Conservation (phyloP, 1,140 invertebrate genomes). For the Phocides pigmalion region DNA sequence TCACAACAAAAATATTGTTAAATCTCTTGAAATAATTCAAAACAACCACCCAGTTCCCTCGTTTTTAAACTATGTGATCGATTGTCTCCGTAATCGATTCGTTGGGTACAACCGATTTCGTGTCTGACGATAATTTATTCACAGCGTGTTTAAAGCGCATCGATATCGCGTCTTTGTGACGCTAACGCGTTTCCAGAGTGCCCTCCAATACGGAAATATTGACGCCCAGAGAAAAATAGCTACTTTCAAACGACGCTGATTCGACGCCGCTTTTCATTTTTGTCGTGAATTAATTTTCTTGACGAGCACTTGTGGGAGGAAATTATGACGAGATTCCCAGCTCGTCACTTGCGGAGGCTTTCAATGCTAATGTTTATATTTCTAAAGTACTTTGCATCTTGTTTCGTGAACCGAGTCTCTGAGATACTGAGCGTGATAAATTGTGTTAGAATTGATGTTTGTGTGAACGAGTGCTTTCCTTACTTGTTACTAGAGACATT, state of each 20-base stretch:
- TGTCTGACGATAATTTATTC: slow-evolving; percentile 63
- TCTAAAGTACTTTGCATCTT: slow-evolving; percentile 46
- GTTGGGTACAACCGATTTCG: slow-evolving; percentile 49
- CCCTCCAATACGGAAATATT: slow-evolving; percentile 50
- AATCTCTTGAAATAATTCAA: slow-evolving; percentile 23
- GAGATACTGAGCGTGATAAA: slow-evolving; percentile 6
- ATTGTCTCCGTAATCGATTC: slow-evolving; percentile 59
- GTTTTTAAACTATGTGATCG: slow-evolving; percentile 50
- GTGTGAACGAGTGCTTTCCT: not conserved
- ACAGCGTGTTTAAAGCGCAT: slow-evolving; percentile 54
- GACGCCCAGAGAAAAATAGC: slow-evolving; percentile 57
- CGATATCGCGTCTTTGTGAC: slow-evolving; percentile 58
- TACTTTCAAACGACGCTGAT: slow-evolving; percentile 51
- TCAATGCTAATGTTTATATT: slow-evolving; percentile 51
- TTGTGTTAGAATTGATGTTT: slow-evolving; percentile 9
- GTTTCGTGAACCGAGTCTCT: slow-evolving; percentile 29
- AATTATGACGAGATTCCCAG: slow-evolving; percentile 51
- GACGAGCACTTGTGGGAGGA: slow-evolving; percentile 46
- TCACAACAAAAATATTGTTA: slow-evolving; percentile 14
- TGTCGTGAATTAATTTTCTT: slow-evolving; percentile 65
- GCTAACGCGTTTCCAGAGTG: slow-evolving; percentile 48
- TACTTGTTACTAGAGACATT: not conserved
- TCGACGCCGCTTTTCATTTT: slow-evolving; percentile 52
- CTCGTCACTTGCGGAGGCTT: slow-evolving; percentile 48
- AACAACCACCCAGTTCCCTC: slow-evolving; percentile 24